A percentile compares a stretch with the other conserved stretches of the same genome.
These are phyloP conservation scores for Tangara arthus DNA, from an alignment of 2,797 vertebrate species.

Conservation along the genomic window DNA sequence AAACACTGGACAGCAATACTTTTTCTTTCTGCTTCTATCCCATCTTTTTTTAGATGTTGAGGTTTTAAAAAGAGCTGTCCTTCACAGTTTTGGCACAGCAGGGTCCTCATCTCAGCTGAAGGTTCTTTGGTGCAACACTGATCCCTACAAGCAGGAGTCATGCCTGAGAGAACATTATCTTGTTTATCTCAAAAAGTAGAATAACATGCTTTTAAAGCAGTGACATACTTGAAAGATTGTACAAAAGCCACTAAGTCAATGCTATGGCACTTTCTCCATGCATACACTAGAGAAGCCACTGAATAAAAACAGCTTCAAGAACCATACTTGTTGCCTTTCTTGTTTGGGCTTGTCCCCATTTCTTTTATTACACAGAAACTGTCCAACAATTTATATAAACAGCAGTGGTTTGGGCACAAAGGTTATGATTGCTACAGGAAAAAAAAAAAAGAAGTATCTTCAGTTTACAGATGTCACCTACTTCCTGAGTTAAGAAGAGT, in stretches of 20 bases:
- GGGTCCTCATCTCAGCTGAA: neutral
- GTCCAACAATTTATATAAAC: neutral
- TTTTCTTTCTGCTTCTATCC: neutral
- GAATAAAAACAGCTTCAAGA: neutral
- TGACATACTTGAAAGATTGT: neutral
- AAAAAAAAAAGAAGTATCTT: neutral
- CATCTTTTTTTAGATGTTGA: neutral
- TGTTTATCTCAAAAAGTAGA: neutral
- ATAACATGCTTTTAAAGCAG: neutral
- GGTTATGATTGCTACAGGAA: neutral
- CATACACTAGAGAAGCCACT: neutral
- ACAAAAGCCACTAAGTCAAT: neutral
- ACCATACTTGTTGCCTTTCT: neutral
- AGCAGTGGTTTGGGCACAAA: neutral
- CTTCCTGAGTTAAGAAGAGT: neutral
- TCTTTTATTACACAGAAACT: neutral
- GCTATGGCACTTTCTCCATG: neutral
- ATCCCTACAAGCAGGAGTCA: neutral
- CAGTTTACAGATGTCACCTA: constrained; percentile 9
- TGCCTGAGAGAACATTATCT: neutral
- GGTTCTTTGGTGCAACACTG: neutral
- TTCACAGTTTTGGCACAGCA: neutral
- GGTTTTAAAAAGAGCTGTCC: neutral
- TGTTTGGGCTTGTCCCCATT: neutral
- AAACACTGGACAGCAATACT: neutral